These are phyloP conservation scores for Epinotia ramella DNA, from an alignment of 2,888 invertebrate genomes.

Conservation along the genomic window DNA sequence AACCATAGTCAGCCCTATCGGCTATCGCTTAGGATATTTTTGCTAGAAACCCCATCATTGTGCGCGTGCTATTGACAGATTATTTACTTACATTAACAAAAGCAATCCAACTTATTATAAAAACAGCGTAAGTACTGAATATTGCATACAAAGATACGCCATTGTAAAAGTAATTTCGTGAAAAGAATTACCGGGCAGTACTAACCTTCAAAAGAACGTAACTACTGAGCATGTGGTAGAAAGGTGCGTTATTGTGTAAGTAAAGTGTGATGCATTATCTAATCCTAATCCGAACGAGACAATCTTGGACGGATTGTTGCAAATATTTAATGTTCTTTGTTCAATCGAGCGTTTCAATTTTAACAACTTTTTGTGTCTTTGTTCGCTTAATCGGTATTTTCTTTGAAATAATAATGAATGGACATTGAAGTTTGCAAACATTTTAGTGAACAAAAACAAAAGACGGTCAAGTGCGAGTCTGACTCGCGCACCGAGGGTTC, in stretches of 20 bases:
- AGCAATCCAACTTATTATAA: not conserved
- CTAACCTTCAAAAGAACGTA: constrained; percentile 45
- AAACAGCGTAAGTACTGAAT: not conserved
- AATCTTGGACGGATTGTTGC: constrained; percentile 69
- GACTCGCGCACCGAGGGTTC: too few species aligned
- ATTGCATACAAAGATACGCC: not conserved
- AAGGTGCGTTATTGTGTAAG: constrained; percentile 37
- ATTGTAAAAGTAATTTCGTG: constrained; percentile 63
- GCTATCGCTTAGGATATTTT: constrained; percentile 58
- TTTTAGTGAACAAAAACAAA: not conserved
- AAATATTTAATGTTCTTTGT: constrained; percentile 55
- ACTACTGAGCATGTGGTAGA: not conserved
- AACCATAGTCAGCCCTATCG: constrained; percentile 14
- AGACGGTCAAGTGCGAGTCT: too few species aligned
- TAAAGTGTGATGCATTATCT: constrained; percentile 69
- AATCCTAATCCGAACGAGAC: constrained; percentile 70
- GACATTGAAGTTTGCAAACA: not conserved
- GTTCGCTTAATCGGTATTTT: constrained; percentile 14
- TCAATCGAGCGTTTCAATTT: constrained; percentile 55
- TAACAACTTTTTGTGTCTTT: constrained; percentile 38
- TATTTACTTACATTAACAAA: constrained; percentile 69
- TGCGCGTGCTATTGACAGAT: constrained; percentile 75
- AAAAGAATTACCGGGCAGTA: constrained; percentile 66
- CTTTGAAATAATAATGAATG: not conserved
- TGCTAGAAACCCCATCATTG: constrained; percentile 70